Base-by-base conservation (phyloP, 2,888 invertebrate genomes). In the Monopis laevigella region DNA sequence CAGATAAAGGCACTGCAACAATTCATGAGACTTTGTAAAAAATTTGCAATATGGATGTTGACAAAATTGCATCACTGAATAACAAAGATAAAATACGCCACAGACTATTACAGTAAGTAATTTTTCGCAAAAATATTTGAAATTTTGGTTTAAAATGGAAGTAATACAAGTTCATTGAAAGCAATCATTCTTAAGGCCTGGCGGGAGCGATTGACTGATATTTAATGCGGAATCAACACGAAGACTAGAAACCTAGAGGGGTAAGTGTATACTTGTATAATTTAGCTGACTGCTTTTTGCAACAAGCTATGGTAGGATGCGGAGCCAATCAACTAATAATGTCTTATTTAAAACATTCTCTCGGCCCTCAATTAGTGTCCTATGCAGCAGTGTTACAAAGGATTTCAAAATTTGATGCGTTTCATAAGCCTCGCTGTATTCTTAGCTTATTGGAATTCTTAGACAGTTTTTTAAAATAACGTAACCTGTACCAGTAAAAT, bases 151-250 rank as follows among this genome's bases (percentile, higher is more conserved):
- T n/a, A 91, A 80, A 89, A 89, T 46, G 91, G 91, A 21, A 91
- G 90, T 64, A 91, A 91, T 82, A 91, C 91, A 1, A 90, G 90
- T 65, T 88, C 89, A 44, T 65, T 92, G 36, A 92, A 92, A 69
- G 89, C 91, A 44, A 74, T 93, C 17, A 81, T 94, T 50, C 73
- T 94, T 43, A 85, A 88, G 63, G 97, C 96, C 36, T 98, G 97
- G 97, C 85, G 95, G 53, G 96, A 97, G 73, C 83, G 97, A 45
- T 97, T 97, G 97, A 89, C 91, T 1, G 96, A 96, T 66, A 86
- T 96, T 32, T 93, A 95, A 70, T 97, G 96, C 96, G 96, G 96
- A 27, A 95, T 96, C 51, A 93, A 96, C 58, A 93, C 97, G 42
- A 96, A 96, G 82, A 92, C 92, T n/a, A 92, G 90, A 49, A 92